These are phyloP conservation scores for Aegotheles bennettii DNA, from an alignment of 2,113 vertebrate species.

Conservation along the genomic window DNA sequence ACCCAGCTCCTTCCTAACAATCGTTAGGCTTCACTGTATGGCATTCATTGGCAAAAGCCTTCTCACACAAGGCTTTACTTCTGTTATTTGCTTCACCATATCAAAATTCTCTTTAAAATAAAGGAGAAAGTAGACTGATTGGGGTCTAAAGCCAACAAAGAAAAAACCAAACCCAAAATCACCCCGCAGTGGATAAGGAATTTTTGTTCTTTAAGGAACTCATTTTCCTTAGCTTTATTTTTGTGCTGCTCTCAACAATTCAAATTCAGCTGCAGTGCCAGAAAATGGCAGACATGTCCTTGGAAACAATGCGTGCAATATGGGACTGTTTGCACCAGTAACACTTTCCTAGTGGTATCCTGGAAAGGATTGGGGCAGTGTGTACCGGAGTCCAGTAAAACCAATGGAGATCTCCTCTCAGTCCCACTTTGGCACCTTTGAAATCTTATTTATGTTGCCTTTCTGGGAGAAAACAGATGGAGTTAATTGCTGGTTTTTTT, in stretches of 20 bases:
- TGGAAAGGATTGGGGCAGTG: background rate
- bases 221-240: background rate
- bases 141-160: background rate
- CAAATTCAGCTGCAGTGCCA: background rate
- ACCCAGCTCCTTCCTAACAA: background rate
- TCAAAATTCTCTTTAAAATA: background rate
- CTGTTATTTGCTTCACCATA: background rate
- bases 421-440: background rate
- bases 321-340: background rate
- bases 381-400: background rate
- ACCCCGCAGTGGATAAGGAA: fast-evolving
- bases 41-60: background rate
- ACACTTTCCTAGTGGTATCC: background rate
- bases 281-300: background rate
- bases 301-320: background rate
- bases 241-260: background rate
- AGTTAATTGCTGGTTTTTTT: background rate
- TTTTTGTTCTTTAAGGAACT: background rate
- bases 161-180: background rate
- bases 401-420: background rate
- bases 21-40: background rate
- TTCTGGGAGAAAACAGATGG: background rate
- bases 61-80: background rate
- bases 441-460: background rate
- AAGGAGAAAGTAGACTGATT: background rate